Base-by-base conservation (phyloP, 1,140 invertebrate species). In the Zelostemma sp. region DNA sequence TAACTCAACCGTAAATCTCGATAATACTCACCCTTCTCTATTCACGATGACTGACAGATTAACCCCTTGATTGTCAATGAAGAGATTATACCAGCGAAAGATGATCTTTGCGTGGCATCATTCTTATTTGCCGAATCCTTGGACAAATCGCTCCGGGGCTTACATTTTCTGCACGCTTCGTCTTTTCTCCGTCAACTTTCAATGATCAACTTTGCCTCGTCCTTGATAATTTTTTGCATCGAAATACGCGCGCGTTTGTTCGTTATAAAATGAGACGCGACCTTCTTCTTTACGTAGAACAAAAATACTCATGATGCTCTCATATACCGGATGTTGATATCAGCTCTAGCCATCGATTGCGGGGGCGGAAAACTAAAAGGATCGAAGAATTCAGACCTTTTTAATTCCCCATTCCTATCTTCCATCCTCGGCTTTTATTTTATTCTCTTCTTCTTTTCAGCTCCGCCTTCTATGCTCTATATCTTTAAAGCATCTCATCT, bases 301-400 rank as follows among this genome's bases (percentile, higher is more conserved):
- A 48, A 41, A 59, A 57, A 57, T 49, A 57, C 53, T 54, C 40
- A 47, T 64, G 43, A 56, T 28, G 38, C 53, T 50, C 53, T 25
- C 50, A 53, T 64, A n/a, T n/a, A 57, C 48, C 53, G 48, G 61
- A 57, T 64, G 61, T 46, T 49, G 54, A 57, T 63, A 63, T 63
- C 60, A 47, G 53, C 25, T 28, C 15, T 47, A 38, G 38, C 38
- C 60, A 63, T 63, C 60, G 60, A 63, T 56, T 53, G 53, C 46
- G 60, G 60, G 38, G 60, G 53, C 54, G 46, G 59, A 62, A 56
- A 40, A 25, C 46, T 19, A 19, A 47, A 18, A 12, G 15, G 46
- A 48, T 48, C 46, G 46, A 31, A 21, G 46, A 33, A 51, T 53
- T 16, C 51, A 11, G 51, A 14, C 47, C 49, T 40, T 56, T 35